These are phyloP conservation scores for Ophion ellenae DNA, from an alignment of 2,888 invertebrate species.

Conservation along the genomic window DNA sequence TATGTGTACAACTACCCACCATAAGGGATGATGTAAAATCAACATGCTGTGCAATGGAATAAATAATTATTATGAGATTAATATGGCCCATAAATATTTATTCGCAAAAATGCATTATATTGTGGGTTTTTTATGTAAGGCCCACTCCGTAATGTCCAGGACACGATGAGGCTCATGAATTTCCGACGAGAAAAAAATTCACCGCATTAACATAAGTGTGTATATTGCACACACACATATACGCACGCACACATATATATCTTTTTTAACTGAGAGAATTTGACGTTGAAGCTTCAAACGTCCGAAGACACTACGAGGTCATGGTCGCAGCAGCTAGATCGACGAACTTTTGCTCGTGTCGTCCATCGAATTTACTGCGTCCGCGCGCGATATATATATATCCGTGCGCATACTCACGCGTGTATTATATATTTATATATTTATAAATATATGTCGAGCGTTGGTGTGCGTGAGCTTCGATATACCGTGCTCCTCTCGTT, in stretches of 20 bases:
- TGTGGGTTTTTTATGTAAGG: no score
- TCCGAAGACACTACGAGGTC: constrained; percentile 27
- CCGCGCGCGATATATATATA: constrained; percentile 9
- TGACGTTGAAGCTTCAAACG: constrained; percentile 26
- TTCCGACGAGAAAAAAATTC: constrained; percentile 6
- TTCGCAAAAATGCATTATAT: no score
- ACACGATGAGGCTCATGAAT: not conserved
- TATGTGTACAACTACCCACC: no score
- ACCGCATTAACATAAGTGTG: not conserved
- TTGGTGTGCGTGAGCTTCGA: not conserved
- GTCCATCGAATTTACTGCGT: constrained; percentile 33
- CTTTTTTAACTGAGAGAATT: not conserved
- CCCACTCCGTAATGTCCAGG: not conserved
- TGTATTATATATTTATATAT: constrained; percentile 4
- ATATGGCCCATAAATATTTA: no score
- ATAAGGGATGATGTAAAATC: no score
- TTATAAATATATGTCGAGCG: not conserved
- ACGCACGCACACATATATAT: not conserved
- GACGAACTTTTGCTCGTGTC: constrained; percentile 53
- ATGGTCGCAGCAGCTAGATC: constrained; percentile 49
- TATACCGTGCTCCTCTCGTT: constrained; percentile 21
- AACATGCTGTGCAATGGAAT: no score
- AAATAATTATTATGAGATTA: no score
- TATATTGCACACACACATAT: not conserved
- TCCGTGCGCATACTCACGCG: not conserved